A percentile compares a stretch with the other conserved stretches of the same genome.
These are phyloP conservation scores for Axis porcinus DNA, from an alignment of 2,113 vertebrate species.

Conservation along the genomic window DNA sequence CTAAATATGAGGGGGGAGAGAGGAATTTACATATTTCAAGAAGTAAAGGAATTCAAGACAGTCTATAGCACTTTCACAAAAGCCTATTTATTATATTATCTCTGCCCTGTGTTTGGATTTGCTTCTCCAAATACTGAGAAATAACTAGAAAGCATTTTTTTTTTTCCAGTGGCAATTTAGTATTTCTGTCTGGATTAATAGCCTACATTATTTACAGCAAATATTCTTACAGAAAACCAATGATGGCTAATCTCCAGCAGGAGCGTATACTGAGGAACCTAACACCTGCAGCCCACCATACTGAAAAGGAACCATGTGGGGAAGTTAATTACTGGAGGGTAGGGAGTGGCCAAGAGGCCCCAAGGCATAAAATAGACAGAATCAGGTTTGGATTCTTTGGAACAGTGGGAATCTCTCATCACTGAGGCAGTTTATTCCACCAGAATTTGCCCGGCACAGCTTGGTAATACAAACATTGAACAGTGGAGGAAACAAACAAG, in stretches of 20 bases:
- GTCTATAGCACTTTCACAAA: neutral
- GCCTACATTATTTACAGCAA: neutral
- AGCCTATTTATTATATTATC: neutral
- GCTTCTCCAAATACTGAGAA: neutral
- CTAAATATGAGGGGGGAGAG: neutral
- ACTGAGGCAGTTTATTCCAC: constrained; percentile 11
- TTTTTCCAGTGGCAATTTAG: neutral
- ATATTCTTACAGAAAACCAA: neutral
- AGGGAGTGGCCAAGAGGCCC: neutral
- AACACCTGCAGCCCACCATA: neutral
- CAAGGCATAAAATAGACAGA: constrained; percentile 34
- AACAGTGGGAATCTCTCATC: constrained; percentile 23
- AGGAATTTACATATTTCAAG: neutral
- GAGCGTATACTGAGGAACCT: neutral
- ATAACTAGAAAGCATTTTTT: neutral
- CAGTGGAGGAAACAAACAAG: neutral
- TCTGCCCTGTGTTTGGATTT: neutral
- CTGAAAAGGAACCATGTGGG: neutral
- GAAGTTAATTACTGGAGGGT: constrained; percentile 34
- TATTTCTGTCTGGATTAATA: neutral
- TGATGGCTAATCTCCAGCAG: neutral
- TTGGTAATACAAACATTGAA: constrained; percentile 34
- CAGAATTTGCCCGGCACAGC: constrained; percentile 33
- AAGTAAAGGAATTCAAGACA: neutral
- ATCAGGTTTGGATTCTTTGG: neutral